Evolutionary conservation across 2,888 invertebrate species (phyloP).

Genomic region (Ennomos erosarius): DNA sequence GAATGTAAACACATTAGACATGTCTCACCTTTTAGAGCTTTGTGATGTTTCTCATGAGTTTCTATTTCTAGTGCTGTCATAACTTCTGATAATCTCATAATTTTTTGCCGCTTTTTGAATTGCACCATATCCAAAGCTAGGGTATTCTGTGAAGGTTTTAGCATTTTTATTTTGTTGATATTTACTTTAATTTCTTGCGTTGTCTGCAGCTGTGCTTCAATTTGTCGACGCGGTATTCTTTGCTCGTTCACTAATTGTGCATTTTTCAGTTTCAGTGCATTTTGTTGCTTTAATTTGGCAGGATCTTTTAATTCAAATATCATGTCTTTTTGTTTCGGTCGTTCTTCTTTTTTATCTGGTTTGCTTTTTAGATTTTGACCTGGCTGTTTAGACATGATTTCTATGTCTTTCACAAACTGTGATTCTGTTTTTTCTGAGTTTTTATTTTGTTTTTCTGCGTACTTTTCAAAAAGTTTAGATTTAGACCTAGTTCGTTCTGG

Average conservation of each 20-base stretch:
- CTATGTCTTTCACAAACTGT: no score
- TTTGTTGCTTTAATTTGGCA: no score
- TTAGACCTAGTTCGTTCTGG: no score
- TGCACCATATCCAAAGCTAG: slow-evolving; percentile 8
- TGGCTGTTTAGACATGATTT: no score
- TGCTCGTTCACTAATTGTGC: slow-evolving; percentile 5
- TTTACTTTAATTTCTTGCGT: neutral
- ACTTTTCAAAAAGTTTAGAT: no score
- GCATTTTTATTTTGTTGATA: slow-evolving; percentile 1
- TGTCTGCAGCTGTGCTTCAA: slow-evolving; percentile 2
- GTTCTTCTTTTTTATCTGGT: no score
- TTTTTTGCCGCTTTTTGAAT: neutral
- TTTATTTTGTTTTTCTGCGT: no score
- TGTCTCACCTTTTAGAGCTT: neutral
- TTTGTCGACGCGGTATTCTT: slow-evolving; percentile 14
- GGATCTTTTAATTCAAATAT: no score
- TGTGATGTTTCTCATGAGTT: slow-evolving; percentile 4
- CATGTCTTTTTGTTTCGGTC: no score
- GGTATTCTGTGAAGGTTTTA: slow-evolving; percentile 2
- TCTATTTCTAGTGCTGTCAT: slow-evolving; percentile 1
- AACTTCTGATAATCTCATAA: slow-evolving; percentile 6
- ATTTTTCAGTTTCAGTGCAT: no score
- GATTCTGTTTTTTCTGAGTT: no score
- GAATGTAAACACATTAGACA: slow-evolving; percentile 11
- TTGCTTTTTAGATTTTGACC: no score